A percentile compares a stretch with the other conserved stretches of the same genome.
Conservation (phyloP, 2,888 invertebrate species). For the Catotricha subobsoleta region DNA sequence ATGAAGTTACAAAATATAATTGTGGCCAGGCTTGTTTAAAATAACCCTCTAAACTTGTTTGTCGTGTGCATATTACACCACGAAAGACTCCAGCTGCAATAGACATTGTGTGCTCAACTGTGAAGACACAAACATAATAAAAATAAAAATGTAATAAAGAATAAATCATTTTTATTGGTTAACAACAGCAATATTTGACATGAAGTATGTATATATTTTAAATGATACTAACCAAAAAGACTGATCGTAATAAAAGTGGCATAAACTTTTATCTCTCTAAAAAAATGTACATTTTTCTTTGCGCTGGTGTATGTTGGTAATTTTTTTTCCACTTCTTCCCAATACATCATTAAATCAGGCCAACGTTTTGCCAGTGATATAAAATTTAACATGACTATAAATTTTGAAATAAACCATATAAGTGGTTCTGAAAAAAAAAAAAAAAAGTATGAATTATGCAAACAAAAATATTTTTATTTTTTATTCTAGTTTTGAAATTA, state of each 20-base stretch:
- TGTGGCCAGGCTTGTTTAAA: constrained; percentile 30
- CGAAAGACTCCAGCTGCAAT: constrained; percentile 34
- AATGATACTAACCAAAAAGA: not conserved
- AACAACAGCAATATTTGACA: not conserved
- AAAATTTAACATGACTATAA: not conserved
- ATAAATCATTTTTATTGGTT: not conserved
- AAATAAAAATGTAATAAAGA: not conserved
- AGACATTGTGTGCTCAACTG: constrained; percentile 42
- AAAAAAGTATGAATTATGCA: not conserved
- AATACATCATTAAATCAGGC: constrained; percentile 3
- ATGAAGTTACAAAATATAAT: constrained; percentile 33
- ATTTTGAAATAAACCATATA: constrained; percentile 3
- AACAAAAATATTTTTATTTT: not conserved
- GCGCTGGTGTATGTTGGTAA: not conserved
- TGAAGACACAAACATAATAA: not conserved
- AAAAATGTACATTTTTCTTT: not conserved
- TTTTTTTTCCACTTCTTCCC: not conserved
- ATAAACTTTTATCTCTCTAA: not conserved
- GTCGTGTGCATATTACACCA: not conserved
- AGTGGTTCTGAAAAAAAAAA: not conserved
- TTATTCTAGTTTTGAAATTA: not conserved
- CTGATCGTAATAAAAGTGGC: not conserved
- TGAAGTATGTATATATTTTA: not conserved
- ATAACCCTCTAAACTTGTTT: constrained; percentile 18
- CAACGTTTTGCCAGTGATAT: constrained; percentile 1